Percentiles rank a stretch among this genome's conserved stretches.
These are phyloP conservation scores for Abscondita cerata DNA, from an alignment of 2,888 invertebrate species.

Conservation along the genomic window DNA sequence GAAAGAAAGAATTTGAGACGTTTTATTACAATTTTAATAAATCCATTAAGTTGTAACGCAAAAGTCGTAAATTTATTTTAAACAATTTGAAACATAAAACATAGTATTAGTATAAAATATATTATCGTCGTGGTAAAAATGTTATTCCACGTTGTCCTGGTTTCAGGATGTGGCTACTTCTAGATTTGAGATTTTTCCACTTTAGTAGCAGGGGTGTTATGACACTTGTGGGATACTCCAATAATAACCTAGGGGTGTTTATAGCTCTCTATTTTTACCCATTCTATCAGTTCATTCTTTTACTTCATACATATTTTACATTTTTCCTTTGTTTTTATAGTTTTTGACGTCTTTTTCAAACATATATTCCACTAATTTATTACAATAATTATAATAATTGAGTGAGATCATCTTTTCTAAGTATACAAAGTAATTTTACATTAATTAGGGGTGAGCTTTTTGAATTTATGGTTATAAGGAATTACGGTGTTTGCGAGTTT, in stretches of 20 bases:
- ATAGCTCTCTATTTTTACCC: constrained; percentile 31
- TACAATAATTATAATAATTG: too few relatives aligned
- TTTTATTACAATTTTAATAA: too few relatives aligned
- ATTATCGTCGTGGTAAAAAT: constrained; percentile 22
- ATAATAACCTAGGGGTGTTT: constrained; percentile 37
- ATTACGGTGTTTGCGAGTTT: background rate
- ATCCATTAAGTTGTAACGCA: too few relatives aligned
- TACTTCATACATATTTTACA: constrained; percentile 26
- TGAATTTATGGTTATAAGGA: too few relatives aligned
- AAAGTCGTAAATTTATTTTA: too few relatives aligned
- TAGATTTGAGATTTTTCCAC: constrained; percentile 35
- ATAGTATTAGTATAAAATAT: constrained; percentile 27
- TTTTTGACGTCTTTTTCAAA: background rate
- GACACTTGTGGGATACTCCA: constrained; percentile 37
- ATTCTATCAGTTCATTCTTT: constrained; percentile 16
- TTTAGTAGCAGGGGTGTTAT: constrained; percentile 36
- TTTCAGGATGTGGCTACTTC: constrained; percentile 33
- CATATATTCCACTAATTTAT: too few relatives aligned
- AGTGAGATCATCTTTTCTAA: too few relatives aligned
- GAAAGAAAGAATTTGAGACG: too few relatives aligned
- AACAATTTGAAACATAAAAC: background rate
- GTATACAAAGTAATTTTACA: too few relatives aligned
- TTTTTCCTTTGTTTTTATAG: background rate
- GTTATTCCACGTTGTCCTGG: constrained; percentile 30
- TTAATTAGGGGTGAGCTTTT: too few relatives aligned